Evolutionary conservation across 2,113 vertebrate species (phyloP).

Genomic region (Leucopsar rothschildi): DNA sequence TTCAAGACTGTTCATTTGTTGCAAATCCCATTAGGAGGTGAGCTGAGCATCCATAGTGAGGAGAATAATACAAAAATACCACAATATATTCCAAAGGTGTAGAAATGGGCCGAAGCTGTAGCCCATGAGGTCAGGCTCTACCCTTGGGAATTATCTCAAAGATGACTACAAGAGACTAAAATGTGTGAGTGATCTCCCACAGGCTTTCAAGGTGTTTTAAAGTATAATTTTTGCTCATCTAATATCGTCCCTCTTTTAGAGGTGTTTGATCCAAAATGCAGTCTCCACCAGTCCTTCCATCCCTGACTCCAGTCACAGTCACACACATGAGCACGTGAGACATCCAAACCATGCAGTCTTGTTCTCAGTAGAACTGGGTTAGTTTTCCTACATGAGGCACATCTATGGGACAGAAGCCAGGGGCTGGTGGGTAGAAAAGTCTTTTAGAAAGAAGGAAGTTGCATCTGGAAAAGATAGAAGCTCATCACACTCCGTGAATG

Average conservation of each 20-base stretch:
- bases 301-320: neutral
- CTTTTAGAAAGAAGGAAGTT: neutral
- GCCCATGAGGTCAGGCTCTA: neutral
- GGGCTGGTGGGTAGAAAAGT: neutral
- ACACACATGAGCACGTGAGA: accelerated
- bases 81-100: neutral
- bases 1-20: neutral
- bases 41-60: neutral
- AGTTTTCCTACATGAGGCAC: neutral
- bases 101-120: neutral
- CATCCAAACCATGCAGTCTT: accelerated
- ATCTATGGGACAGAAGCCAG: neutral
- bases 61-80: neutral
- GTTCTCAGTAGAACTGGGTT: neutral
- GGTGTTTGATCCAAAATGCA: neutral
- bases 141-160: neutral
- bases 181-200: neutral
- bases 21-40: neutral
- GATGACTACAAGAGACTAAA: neutral
- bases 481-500: neutral
- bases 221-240: neutral
- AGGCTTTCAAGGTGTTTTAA: neutral
- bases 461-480: neutral
- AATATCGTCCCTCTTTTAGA: neutral
- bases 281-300: neutral